Conservation (phyloP, 2,888 invertebrate species). For the Onchidella celtica region DNA sequence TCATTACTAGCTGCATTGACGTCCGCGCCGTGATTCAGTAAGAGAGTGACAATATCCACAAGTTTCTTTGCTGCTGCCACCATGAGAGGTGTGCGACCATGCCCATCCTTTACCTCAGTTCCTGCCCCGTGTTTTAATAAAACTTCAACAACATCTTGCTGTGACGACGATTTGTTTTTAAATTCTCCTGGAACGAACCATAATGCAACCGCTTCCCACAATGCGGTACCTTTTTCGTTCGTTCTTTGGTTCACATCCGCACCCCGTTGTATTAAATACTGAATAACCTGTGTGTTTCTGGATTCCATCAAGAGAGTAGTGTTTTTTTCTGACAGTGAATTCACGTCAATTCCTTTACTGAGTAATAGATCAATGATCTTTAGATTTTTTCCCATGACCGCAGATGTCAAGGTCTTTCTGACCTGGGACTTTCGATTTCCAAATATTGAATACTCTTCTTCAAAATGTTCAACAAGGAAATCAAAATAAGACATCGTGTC, state of each 20-base stretch:
- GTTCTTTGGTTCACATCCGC: neutral
- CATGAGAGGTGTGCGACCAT: constrained; percentile 18
- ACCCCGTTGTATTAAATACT: too few relatives aligned
- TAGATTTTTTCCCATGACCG: neutral
- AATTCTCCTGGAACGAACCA: too few relatives aligned
- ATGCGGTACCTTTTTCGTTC: too few relatives aligned
- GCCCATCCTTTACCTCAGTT: neutral
- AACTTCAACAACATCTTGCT: neutral
- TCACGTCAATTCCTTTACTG: neutral
- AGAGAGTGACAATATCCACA: neutral
- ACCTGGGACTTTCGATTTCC: too few relatives aligned
- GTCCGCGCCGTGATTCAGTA: constrained; percentile 5
- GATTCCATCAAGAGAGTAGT: too few relatives aligned
- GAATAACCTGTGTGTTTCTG: too few relatives aligned
- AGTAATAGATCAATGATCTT: neutral
- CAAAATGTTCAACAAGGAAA: constrained; percentile 1
- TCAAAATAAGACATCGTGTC: neutral
- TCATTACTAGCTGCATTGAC: neutral
- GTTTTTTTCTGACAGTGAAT: too few relatives aligned
- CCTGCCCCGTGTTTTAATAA: neutral
- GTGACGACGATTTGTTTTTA: neutral
- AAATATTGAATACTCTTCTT: neutral
- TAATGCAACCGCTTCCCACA: too few relatives aligned
- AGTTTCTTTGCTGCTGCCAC: neutral
- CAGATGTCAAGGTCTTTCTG: too few relatives aligned